Percentiles rank a stretch among this genome's conserved stretches.
Conservation (phyloP, 2,113 vertebrate species). For the Bos taurus region DNA sequence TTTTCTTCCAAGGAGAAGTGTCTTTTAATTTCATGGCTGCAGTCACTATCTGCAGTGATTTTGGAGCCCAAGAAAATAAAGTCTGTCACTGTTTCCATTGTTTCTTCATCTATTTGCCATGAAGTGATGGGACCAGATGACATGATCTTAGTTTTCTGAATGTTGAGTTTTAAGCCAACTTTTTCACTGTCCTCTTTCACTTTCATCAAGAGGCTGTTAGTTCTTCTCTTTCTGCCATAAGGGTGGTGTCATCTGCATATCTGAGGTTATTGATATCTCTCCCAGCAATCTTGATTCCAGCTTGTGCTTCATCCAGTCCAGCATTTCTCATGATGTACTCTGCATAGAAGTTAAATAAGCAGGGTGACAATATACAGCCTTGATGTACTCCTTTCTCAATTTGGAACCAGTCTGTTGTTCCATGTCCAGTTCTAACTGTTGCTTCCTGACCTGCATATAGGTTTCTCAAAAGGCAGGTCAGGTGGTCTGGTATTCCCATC, state of each 20-base stretch:
- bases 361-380: not conserved
- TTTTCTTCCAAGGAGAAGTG: not conserved
- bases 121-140: not conserved
- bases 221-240: not conserved
- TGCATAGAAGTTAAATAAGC: not conserved
- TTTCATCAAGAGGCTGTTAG: not conserved
- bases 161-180: not conserved
- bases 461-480: not conserved
- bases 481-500: not conserved
- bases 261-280: not conserved
- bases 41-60: not conserved
- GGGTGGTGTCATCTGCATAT: not conserved
- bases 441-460: not conserved
- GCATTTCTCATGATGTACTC: not conserved
- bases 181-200: not conserved
- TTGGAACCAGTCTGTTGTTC: not conserved
- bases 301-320: not conserved
- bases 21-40: not conserved
- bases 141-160: not conserved
- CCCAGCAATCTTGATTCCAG: not conserved
- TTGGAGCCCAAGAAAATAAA: not conserved
- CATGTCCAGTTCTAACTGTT: not conserved
- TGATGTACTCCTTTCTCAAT: not conserved
- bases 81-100: not conserved
- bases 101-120: not conserved